phyloP scores from a whole-genome alignment of 2,888 invertebrate genomes.

The Drosophila pullipes region DNA sequence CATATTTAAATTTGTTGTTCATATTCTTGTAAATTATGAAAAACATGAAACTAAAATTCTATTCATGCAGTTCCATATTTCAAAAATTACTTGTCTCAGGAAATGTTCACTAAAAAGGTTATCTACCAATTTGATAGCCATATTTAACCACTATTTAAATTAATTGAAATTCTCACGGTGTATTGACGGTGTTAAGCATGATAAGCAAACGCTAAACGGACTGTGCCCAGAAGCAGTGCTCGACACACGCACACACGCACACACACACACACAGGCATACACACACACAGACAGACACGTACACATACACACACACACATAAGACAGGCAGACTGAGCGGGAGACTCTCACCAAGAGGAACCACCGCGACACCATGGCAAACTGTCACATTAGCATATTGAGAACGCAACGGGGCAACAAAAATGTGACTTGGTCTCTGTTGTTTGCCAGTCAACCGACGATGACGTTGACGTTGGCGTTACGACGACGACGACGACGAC shows the following conservation, averaged over 20 bases:
- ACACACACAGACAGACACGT: background rate
- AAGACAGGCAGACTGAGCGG: constrained; percentile 18
- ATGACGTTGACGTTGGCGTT: constrained; percentile 28
- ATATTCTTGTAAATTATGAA: background rate
- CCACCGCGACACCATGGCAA: constrained; percentile 57
- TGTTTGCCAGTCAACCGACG: constrained; percentile 56
- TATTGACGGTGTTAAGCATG: constrained; percentile 67
- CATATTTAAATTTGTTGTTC: background rate
- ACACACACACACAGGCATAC: background rate
- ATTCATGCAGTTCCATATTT: background rate
- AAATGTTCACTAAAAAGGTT: constrained; percentile 44
- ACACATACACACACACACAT: background rate
- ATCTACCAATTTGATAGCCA: constrained; percentile 42
- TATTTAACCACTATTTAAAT: constrained; percentile 46
- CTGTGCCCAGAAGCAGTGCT: constrained; percentile 27
- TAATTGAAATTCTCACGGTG: constrained; percentile 73
- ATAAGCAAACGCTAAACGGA: constrained; percentile 69
- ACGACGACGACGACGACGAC: background rate
- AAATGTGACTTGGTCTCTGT: constrained; percentile 66
- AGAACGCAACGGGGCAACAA: constrained; percentile 70
- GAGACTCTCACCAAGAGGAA: constrained; percentile 41
- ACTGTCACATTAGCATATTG: constrained; percentile 81
- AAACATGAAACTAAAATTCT: background rate
- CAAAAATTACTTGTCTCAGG: constrained; percentile 13
- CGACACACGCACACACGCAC: constrained; percentile 7